Evolutionary conservation across 2,797 vertebrate genomes (phyloP).

Genomic region (Sarcoramphus papa): DNA sequence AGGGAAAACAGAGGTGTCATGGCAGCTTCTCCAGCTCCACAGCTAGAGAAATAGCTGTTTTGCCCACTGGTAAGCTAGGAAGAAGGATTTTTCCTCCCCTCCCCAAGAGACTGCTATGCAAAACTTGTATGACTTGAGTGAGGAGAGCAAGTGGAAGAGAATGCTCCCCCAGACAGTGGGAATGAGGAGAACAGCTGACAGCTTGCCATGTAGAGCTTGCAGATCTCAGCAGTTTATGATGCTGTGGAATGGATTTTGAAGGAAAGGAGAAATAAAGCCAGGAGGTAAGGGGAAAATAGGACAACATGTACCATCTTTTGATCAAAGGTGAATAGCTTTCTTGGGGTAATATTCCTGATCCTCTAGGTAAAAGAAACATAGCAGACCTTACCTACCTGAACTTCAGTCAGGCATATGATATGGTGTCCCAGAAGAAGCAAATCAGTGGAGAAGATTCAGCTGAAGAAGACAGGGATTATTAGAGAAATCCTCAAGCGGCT

Average conservation of each 20-base stretch:
- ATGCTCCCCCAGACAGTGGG: background rate
- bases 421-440: background rate
- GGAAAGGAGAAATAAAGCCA: background rate
- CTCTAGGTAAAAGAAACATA: background rate
- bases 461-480: background rate
- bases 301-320: background rate
- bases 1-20: background rate
- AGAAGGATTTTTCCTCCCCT: background rate
- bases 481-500: background rate
- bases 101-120: background rate
- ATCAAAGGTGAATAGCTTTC: background rate
- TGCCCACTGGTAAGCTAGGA: background rate
- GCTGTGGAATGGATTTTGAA: background rate
- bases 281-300: background rate
- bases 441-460: background rate
- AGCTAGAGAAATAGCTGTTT: background rate
- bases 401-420: background rate
- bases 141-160: slow-evolving; percentile 39
- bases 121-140: background rate
- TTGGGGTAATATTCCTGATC: background rate
- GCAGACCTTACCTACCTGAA: background rate
- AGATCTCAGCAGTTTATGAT: background rate
- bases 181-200: slow-evolving; percentile 32
- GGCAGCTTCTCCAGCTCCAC: background rate
- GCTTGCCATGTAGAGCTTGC: background rate